Conservation (phyloP, 2,888 invertebrate species). For the Schrankia costaestrigalis region DNA sequence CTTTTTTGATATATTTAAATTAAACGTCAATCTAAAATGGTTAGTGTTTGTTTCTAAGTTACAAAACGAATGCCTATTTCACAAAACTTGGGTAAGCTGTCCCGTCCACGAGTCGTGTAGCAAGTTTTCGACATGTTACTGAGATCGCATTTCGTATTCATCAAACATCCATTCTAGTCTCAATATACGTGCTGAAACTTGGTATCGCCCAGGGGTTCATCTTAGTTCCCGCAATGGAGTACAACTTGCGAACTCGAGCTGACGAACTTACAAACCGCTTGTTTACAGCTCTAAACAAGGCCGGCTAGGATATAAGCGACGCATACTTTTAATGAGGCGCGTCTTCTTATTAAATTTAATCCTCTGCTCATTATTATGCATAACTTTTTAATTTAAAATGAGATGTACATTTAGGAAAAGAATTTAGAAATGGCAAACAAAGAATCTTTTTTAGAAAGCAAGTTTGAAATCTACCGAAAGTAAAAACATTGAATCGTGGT, state of each 20-base stretch:
- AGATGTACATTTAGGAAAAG: no score
- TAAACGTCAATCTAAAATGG: slow-evolving; percentile 32
- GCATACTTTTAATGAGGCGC: slow-evolving; percentile 9
- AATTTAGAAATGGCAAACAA: no score
- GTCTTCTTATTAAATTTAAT: slow-evolving; percentile 4
- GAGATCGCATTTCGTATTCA: slow-evolving; percentile 61
- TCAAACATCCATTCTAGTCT: slow-evolving; percentile 67
- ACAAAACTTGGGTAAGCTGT: slow-evolving; percentile 32
- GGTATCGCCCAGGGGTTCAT: slow-evolving; percentile 63
- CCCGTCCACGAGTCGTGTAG: slow-evolving; percentile 30
- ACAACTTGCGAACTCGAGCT: slow-evolving; percentile 54
- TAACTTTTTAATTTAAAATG: neutral
- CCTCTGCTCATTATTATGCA: neutral
- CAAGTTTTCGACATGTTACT: slow-evolving; percentile 40
- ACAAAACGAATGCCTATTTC: slow-evolving; percentile 27
- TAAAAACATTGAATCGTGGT: no score
- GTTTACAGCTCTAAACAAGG: slow-evolving; percentile 53
- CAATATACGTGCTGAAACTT: slow-evolving; percentile 66
- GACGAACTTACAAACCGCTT: slow-evolving; percentile 59
- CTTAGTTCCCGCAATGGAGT: slow-evolving; percentile 58
- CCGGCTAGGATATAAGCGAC: slow-evolving; percentile 32
- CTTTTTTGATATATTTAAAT: slow-evolving; percentile 48
- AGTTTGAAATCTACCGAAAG: no score
- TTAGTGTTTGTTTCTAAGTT: slow-evolving; percentile 12
- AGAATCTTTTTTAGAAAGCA: no score